phyloP scores from a whole-genome alignment of 2,888 invertebrate species.

The Dorcus parallelipipedus region DNA sequence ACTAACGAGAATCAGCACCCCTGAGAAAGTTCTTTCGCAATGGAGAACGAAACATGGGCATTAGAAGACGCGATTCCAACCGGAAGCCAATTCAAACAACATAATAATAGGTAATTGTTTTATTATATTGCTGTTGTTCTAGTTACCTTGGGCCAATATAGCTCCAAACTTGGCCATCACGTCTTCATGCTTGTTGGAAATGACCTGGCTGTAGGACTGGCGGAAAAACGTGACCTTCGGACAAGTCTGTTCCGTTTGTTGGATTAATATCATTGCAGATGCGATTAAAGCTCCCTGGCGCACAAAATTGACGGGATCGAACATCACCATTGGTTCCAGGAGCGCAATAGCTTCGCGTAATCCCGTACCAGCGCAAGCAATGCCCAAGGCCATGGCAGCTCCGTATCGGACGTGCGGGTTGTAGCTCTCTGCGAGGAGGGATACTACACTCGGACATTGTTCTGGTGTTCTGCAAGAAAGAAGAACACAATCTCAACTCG shows the following conservation, averaged over 20 bases:
- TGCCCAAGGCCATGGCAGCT: slow-evolving; percentile 98
- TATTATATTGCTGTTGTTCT: too few species aligned
- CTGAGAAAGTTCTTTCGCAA: too few species aligned
- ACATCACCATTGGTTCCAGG: slow-evolving; percentile 95
- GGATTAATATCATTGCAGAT: slow-evolving; percentile 95
- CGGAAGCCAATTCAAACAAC: too few species aligned
- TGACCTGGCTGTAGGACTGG: slow-evolving; percentile 91
- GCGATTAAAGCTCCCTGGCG: slow-evolving; percentile 96
- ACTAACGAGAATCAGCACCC: too few species aligned
- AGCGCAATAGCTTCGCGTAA: slow-evolving; percentile 92
- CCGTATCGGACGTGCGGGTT: slow-evolving; percentile 99
- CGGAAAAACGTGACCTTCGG: slow-evolving; percentile 95
- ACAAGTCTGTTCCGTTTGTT: slow-evolving; percentile 94
- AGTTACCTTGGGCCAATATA: slow-evolving; percentile 78
- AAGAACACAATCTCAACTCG: too few species aligned
- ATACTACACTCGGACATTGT: slow-evolving; percentile 95
- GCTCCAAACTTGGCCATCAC: slow-evolving; percentile 99
- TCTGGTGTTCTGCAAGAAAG: slow-evolving; percentile 76
- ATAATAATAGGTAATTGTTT: too few species aligned
- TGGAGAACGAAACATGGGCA: too few species aligned
- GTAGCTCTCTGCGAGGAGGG: slow-evolving; percentile 94
- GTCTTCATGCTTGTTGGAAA: slow-evolving; percentile 98
- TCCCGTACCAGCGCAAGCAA: slow-evolving; percentile 97
- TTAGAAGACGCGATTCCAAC: too few species aligned
- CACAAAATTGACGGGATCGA: slow-evolving; percentile 97